Evolutionary conservation across 2,797 vertebrate genomes (phyloP).

Genomic region (Anableps anableps): DNA sequence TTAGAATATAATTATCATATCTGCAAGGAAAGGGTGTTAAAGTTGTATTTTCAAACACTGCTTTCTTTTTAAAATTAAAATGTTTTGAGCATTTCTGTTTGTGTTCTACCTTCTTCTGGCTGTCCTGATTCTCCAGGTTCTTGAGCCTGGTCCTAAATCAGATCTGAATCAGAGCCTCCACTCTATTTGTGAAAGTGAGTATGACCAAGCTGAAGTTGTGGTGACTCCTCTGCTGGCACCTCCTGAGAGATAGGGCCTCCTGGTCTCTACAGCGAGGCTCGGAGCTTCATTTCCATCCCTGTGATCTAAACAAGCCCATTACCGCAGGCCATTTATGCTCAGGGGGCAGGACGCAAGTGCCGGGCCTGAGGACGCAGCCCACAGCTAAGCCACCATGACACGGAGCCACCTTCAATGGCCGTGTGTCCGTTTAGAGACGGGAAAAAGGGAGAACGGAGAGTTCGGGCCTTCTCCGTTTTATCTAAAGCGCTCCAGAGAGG

Average conservation of each 20-base stretch:
- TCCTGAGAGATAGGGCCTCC: conserved; percentile 76
- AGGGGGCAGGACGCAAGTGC: conserved; percentile 67
- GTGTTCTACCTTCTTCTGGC: conserved; percentile 15
- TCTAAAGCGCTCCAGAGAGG: conserved; percentile 82
- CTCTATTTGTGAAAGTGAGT: conserved; percentile 63
- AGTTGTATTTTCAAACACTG: conserved; percentile 61
- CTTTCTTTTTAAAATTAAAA: conserved; percentile 44
- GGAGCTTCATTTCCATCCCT: conserved; percentile 85
- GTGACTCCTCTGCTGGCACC: conserved; percentile 65
- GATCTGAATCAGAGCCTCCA: conserved; percentile 75
- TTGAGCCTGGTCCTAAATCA: conserved; percentile 60
- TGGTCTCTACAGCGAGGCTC: conserved; percentile 72
- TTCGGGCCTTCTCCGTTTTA: conserved; percentile 74
- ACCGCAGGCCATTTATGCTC: conserved; percentile 68
- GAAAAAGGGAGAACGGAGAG: conserved; percentile 56
- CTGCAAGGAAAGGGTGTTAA: conserved; percentile 59
- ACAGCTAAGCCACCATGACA: conserved; percentile 81
- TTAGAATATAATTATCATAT: conserved; percentile 80
- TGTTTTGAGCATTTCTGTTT: conserved; percentile 40
- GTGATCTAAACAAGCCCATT: conserved; percentile 88
- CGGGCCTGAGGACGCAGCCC: conserved; percentile 72
- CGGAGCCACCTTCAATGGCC: conserved; percentile 78
- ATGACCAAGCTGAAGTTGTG: conserved; percentile 60
- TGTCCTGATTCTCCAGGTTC: conserved; percentile 54
- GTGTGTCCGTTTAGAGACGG: conserved; percentile 61